phyloP scores from a whole-genome alignment of 1,140 invertebrate genomes.

The Neodiprion pinetum region DNA sequence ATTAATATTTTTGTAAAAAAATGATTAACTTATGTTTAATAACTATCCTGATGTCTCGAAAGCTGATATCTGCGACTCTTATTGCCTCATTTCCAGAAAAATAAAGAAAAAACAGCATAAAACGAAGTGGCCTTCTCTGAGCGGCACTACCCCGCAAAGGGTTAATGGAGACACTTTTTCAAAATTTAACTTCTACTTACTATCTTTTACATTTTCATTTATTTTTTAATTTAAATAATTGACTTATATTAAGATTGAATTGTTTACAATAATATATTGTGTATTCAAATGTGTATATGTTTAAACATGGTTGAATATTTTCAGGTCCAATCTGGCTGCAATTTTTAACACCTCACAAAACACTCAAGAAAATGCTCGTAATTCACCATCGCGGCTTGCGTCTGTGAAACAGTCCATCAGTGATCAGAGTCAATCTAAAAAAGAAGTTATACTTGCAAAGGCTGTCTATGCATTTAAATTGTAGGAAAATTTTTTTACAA shows the following conservation, averaged over 20 bases:
- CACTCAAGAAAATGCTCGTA: constrained; percentile 11
- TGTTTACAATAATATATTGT: constrained; percentile 8
- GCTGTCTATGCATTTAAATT: constrained; percentile 50
- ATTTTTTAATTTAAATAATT: constrained; percentile 7
- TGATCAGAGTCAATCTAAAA: constrained; percentile 33
- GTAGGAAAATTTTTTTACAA: constrained; percentile 30
- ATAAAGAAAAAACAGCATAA: no score
- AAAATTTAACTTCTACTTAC: no score
- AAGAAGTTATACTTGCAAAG: constrained; percentile 52
- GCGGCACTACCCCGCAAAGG: no score
- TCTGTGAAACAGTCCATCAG: constrained; percentile 25
- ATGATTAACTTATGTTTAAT: no score
- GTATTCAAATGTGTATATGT: background rate
- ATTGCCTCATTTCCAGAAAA: no score
- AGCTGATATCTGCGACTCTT: no score
- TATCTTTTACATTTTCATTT: no score
- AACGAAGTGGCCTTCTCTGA: no score
- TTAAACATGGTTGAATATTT: constrained; percentile 6
- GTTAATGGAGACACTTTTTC: no score
- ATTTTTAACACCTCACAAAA: constrained; percentile 43
- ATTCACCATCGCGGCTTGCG: constrained; percentile 18
- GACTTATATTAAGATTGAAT: background rate
- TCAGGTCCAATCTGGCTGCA: constrained; percentile 47
- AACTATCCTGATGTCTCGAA: no score
- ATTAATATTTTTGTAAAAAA: no score